Conservation (phyloP, 2,888 invertebrate genomes). For the Leucoptera coffeella region DNA sequence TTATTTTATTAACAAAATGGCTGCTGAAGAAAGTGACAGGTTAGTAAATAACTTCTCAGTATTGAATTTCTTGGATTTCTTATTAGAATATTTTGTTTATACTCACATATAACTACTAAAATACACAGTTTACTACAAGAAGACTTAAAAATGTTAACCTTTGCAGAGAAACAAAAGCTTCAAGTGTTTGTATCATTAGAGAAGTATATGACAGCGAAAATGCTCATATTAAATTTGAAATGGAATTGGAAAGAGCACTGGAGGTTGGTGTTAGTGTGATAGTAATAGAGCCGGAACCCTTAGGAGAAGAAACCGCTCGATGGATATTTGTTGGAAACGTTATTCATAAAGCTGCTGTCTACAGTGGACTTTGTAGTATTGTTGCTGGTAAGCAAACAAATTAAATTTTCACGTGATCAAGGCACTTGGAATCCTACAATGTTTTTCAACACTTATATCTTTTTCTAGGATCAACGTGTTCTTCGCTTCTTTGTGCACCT, state of each 20-base stretch:
- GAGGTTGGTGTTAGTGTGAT: constrained; percentile 82
- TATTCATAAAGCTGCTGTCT: constrained; percentile 85
- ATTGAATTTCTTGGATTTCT: constrained; percentile 1
- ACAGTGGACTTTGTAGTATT: constrained; percentile 74
- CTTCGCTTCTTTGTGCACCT: constrained; percentile 69
- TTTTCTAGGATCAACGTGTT: constrained; percentile 67
- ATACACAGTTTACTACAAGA: no score
- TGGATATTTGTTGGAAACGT: constrained; percentile 95
- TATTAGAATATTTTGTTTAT: not conserved
- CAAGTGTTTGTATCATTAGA: constrained; percentile 74
- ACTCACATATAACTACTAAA: no score
- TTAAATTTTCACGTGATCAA: not conserved
- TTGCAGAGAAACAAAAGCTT: constrained; percentile 47
- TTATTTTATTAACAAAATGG: constrained; percentile 40
- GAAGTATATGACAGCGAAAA: constrained; percentile 92
- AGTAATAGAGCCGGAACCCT: constrained; percentile 85
- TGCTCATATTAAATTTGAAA: constrained; percentile 86
- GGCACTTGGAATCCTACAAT: no score
- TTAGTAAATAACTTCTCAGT: constrained; percentile 26
- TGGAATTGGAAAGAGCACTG: constrained; percentile 88
- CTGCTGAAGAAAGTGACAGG: constrained; percentile 53
- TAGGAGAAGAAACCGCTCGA: constrained; percentile 89
- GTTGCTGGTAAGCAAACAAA: constrained; percentile 58
- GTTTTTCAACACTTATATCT: constrained; percentile 9
- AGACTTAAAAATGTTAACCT: no score